Conservation (phyloP, 2,113 vertebrate species). For the Cranoglanis bouderius region DNA sequence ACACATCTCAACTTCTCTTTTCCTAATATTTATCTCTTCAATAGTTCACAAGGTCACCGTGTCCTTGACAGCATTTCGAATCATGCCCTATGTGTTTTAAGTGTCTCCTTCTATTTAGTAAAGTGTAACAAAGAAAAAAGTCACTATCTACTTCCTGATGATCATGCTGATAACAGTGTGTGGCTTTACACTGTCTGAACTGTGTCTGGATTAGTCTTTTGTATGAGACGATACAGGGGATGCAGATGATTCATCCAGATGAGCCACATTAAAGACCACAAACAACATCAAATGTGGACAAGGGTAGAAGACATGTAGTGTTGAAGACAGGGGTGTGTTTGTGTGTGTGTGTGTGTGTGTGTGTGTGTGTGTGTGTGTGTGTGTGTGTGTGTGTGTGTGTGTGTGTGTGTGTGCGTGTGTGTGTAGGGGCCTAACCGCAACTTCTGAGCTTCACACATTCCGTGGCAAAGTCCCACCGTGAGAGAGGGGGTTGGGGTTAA, state of each 20-base stretch:
- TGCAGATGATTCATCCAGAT: slow-evolving; percentile 54
- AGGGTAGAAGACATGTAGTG: slow-evolving; percentile 43
- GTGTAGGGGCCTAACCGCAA: slow-evolving; percentile 55
- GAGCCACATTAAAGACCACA: slow-evolving; percentile 56
- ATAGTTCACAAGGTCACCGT: not conserved
- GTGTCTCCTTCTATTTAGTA: slow-evolving; percentile 11
- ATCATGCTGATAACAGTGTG: not conserved
- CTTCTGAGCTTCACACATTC: slow-evolving; percentile 69
- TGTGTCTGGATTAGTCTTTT: slow-evolving; percentile 20
- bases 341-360: not conserved
- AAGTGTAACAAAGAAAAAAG: not conserved
- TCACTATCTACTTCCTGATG: slow-evolving; percentile 7
- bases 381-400: not conserved
- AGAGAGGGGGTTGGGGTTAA: slow-evolving; percentile 55
- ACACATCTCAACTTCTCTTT: too few species aligned
- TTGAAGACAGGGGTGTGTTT: not conserved
- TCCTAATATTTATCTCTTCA: not conserved
- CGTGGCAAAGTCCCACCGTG: slow-evolving; percentile 59
- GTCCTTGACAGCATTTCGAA: slow-evolving; percentile 21
- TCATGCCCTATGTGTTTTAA: slow-evolving; percentile 30
- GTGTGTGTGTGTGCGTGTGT: not conserved
- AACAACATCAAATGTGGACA: slow-evolving; percentile 45
- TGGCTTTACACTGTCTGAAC: slow-evolving; percentile 16
- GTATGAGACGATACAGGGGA: slow-evolving; percentile 49
- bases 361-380: not conserved